Evolutionary conservation across 2,113 vertebrate species (phyloP).

Genomic region (Gadus chalcogrammus): DNA sequence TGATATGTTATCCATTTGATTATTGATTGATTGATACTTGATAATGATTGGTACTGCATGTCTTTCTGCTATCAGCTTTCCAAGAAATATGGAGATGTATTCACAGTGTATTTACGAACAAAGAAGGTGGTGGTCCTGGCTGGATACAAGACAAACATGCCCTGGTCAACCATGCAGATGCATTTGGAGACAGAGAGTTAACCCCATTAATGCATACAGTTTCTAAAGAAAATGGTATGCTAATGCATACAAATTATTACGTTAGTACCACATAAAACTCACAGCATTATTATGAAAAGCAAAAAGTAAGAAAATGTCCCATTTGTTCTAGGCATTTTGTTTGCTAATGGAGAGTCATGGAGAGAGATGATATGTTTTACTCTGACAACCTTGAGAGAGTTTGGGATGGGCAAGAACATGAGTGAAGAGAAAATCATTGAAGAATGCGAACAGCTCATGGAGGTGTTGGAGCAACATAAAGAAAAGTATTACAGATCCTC

Average conservation of each 20-base stretch:
- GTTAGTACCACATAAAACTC: neutral
- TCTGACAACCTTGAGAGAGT: conserved; percentile 26
- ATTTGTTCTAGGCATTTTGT: conserved; percentile 5
- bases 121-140: conserved; percentile 66
- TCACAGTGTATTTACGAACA: conserved; percentile 70
- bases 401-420: conserved; percentile 37
- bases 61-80: conserved; percentile 59
- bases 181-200: conserved; percentile 45
- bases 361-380: conserved; percentile 35
- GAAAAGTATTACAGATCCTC: neutral
- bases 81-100: conserved; percentile 70
- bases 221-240: neutral
- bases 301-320: neutral
- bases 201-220: neutral
- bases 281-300: neutral
- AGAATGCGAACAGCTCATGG: conserved; percentile 24
- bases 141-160: conserved; percentile 71
- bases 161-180: conserved; percentile 66
- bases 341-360: conserved; percentile 35
- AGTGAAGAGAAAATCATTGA: conserved; percentile 37
- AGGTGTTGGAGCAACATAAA: conserved; percentile 18
- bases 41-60: too few relatives aligned
- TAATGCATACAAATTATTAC: neutral
- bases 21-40: too few relatives aligned
- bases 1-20: too few relatives aligned